These are phyloP conservation scores for Tinamus guttatus DNA, from an alignment of 2,113 vertebrate genomes.

Conservation along the genomic window DNA sequence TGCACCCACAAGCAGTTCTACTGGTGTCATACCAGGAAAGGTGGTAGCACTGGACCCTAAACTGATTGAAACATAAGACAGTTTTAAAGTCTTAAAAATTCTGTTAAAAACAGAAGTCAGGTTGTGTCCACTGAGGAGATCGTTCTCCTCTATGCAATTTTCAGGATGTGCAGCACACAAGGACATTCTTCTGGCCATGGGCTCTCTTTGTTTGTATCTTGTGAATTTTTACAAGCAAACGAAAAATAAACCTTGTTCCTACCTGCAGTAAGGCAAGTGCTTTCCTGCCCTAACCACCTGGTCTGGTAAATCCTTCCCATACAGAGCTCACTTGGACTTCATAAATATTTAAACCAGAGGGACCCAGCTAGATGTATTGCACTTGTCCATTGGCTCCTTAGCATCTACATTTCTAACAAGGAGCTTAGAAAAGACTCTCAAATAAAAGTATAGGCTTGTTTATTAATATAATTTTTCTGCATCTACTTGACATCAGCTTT, in stretches of 20 bases:
- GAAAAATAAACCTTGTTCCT: not conserved
- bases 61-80: not conserved
- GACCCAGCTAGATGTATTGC: fast-evolving
- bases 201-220: not conserved
- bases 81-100: fast-evolving
- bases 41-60: not conserved
- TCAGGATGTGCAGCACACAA: fast-evolving
- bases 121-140: fast-evolving
- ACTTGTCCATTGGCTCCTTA: fast-evolving
- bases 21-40: not conserved
- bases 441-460: not conserved
- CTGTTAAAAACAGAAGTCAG: fast-evolving
- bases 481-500: not conserved
- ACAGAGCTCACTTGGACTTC: fast-evolving
- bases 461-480: not conserved
- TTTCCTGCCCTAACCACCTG: not conserved
- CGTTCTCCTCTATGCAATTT: fast-evolving
- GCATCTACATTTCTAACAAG: fast-evolving
- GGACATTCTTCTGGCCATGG: fast-evolving
- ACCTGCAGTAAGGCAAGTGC: not conserved
- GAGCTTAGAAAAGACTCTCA: not conserved
- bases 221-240: not conserved
- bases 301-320: fast-evolving
- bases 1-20: not conserved
- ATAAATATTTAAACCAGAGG: fast-evolving